Evolutionary conservation across 2,888 invertebrate species (phyloP), one percentile per base, ranked within the genome.

Genomic region (Platyscelio sp.): DNA sequence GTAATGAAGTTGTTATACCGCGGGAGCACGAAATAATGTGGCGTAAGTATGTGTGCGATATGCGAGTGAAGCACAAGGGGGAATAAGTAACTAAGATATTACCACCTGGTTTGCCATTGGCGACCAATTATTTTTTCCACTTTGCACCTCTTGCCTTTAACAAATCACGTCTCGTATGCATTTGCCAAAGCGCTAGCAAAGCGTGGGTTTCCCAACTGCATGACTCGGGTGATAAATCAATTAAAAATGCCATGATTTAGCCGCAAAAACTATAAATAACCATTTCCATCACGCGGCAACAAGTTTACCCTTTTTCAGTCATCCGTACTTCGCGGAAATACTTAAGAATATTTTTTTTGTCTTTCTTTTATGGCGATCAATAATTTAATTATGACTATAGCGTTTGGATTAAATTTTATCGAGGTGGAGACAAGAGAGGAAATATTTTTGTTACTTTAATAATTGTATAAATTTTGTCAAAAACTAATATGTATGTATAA

Each of bases 91-190:
- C 80, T 68, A 80, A 81, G 77, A 68, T 72, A 81, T 80, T 72
- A n/a, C n/a, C n/a, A 72, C 68, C 68, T 76, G 77, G 61, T 68
- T 68, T 78, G 81, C 74, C 74, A 72, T n/a, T n/a, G 72, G 81
- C 72, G 70, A 80, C 71, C 76, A 80, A 75, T 65, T 72, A 85
- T n/a, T 85, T 85, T 85, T 81, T 80, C 74, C 46, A 72, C 54
- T 81, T 60, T 76, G 74, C 72, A 76, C 80, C 72, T 77, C 72
- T 54, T 74, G 72, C 40, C 68, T 78, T 74, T 61, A 77, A 83
- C 78, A 83, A 83, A 83, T 83, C 77, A 77, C 70, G 67, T 33
- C 67, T 27, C 46, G 43, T 72, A 68, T 61, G 43, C 60, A 77
- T 74, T 82, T 72, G 72, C 77, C 61, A 68, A 77, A 77, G 77